Evolutionary conservation across 2,888 invertebrate species (phyloP).

Genomic region (Criorhina ranunculi): DNA sequence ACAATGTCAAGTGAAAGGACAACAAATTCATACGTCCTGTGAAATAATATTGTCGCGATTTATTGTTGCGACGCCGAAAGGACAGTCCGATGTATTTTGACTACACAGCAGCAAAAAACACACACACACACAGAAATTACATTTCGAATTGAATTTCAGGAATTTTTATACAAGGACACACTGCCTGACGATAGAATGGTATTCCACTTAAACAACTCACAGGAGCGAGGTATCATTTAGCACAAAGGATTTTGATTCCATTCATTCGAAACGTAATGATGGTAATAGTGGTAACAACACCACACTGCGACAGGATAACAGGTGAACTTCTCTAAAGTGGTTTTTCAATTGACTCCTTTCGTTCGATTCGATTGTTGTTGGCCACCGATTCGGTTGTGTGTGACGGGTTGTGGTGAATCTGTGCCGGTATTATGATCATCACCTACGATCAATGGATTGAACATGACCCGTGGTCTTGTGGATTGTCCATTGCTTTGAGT

Average conservation of each 20-base stretch:
- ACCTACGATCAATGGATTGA: not conserved
- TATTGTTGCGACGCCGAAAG: conserved; percentile 38
- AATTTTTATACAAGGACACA: conserved; percentile 35
- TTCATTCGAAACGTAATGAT: conserved; percentile 61
- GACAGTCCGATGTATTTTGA: conserved; percentile 32
- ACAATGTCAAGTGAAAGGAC: conserved; percentile 57
- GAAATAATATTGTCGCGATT: conserved; percentile 49
- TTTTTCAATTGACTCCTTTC: conserved; percentile 64
- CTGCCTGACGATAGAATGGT: conserved; percentile 24
- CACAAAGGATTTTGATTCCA: conserved; percentile 71
- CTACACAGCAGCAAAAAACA: not conserved
- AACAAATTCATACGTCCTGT: conserved; percentile 22
- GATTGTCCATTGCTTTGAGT: not conserved
- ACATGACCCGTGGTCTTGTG: conserved; percentile 14
- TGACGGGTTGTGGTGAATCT: not conserved
- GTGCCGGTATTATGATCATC: not conserved
- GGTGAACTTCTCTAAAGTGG: conserved; percentile 40
- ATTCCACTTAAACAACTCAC: conserved; percentile 36
- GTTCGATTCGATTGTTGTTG: conserved; percentile 25
- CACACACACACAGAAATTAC: not conserved
- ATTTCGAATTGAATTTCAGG: conserved; percentile 43
- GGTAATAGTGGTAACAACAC: conserved; percentile 53
- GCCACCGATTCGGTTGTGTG: conserved; percentile 20
- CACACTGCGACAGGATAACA: conserved; percentile 8
- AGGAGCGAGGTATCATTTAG: conserved; percentile 42